phyloP scores from a whole-genome alignment of 2,113 vertebrate genomes.

The Tragelaphus imberbis region DNA sequence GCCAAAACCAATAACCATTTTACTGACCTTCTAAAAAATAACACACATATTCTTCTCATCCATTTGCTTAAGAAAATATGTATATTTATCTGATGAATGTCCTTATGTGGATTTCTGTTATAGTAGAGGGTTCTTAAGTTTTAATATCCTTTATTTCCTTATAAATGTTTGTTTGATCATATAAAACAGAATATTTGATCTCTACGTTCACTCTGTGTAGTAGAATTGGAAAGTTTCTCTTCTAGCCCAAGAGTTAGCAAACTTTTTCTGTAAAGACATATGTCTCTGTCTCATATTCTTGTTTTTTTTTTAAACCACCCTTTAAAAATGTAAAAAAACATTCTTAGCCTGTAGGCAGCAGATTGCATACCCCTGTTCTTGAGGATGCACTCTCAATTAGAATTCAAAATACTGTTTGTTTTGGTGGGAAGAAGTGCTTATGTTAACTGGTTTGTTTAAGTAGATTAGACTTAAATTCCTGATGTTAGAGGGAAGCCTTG shows the following conservation, averaged over 20 bases:
- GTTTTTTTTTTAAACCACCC: neutral
- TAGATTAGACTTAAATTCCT: conserved; percentile 35
- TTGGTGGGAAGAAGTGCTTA: conserved; percentile 31
- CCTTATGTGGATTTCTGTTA: neutral
- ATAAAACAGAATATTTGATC: conserved; percentile 27
- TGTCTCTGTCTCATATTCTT: neutral
- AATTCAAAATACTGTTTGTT: conserved; percentile 41
- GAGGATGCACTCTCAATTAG: neutral
- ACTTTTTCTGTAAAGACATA: conserved; percentile 9
- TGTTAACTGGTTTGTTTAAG: conserved; percentile 49
- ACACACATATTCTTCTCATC: neutral
- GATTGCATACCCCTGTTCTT: neutral
- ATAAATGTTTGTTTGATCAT: conserved; percentile 5
- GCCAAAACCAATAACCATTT: neutral
- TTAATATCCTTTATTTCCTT: neutral
- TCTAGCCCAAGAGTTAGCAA: neutral
- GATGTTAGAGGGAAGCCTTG: neutral
- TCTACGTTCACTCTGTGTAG: neutral
- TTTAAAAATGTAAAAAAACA: conserved; percentile 8
- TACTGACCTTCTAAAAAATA: neutral
- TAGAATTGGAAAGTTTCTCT: conserved; percentile 36
- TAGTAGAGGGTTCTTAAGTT: neutral
- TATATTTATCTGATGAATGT: neutral
- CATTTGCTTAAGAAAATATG: neutral
- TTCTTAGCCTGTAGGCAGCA: neutral